Conservation (phyloP, 1,140 invertebrate species). For the Lucilia cuprina region DNA sequence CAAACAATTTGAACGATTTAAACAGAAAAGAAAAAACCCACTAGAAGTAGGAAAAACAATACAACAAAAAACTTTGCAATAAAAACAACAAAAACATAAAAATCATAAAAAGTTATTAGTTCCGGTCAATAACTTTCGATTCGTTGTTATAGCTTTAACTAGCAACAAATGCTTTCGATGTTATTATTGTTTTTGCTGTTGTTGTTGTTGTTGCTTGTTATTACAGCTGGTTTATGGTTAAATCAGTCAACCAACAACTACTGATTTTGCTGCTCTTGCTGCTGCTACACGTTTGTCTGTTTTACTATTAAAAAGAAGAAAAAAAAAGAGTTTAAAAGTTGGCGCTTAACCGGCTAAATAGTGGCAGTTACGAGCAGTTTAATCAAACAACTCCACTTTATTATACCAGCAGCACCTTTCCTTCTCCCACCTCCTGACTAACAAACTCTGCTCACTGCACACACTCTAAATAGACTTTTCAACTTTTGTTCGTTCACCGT, state of each 20-base stretch:
- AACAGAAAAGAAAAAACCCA: background rate
- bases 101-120: constrained; percentile 41
- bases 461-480: background rate
- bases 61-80: background rate
- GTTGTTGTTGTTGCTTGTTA: constrained; percentile 4
- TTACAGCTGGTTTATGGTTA: constrained; percentile 9
- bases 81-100: background rate
- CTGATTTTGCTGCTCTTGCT: background rate
- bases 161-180: background rate
- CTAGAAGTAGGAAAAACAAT: background rate
- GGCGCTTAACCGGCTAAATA: background rate
- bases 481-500: background rate
- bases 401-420: too few relatives aligned
- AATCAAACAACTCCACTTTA: too few relatives aligned
- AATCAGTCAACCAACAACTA: background rate
- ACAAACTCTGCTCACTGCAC: too few relatives aligned
- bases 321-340: constrained; percentile 1
- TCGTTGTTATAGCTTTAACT: constrained; percentile 25
- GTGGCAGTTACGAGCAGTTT: background rate
- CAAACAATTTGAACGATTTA: background rate
- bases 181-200: background rate
- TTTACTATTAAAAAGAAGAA: background rate
- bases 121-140: constrained; percentile 45
- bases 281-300: background rate
- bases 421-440: too few relatives aligned